These are phyloP conservation scores for Machimus atricapillus DNA, from an alignment of 2,888 invertebrate genomes.

Conservation along the genomic window DNA sequence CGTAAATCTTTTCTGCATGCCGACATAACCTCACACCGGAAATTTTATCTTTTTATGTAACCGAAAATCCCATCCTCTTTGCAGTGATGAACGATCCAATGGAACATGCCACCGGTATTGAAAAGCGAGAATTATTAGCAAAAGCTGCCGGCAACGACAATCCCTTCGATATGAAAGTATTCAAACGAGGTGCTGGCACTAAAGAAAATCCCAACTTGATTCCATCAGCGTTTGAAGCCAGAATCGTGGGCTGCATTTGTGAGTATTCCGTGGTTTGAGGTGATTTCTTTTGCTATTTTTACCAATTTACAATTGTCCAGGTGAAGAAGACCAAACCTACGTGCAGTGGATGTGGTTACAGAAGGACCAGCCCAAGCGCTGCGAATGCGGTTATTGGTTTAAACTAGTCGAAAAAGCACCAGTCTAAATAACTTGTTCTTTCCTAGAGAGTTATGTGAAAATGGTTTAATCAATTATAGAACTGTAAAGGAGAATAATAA, in stretches of 20 bases:
- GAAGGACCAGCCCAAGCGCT: conserved; percentile 86
- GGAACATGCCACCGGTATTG: conserved; percentile 92
- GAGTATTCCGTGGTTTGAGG: conserved; percentile 55
- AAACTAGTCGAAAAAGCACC: conserved; percentile 82
- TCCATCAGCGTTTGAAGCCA: conserved; percentile 87
- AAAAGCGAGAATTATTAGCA: conserved; percentile 88
- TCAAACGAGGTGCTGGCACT: conserved; percentile 83
- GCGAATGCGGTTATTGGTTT: conserved; percentile 97
- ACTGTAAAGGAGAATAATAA: conserved; percentile 43
- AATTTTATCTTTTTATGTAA: background rate
- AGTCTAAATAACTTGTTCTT: conserved; percentile 64
- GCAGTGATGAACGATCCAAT: conserved; percentile 85
- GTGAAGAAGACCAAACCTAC: conserved; percentile 87
- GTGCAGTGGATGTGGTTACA: conserved; percentile 97
- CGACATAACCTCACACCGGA: background rate
- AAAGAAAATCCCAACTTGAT: conserved; percentile 86
- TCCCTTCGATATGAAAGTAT: conserved; percentile 83
- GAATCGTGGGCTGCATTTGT: conserved; percentile 95
- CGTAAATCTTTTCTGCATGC: background rate
- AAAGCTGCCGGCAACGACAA: conserved; percentile 87
- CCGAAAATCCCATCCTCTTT: conserved; percentile 32
- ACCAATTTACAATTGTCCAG: conserved; percentile 55
- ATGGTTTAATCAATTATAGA: conserved; percentile 42
- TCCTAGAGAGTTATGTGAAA: background rate
- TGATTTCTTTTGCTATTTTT: background rate